These are phyloP conservation scores for Urocyon cinereoargenteus DNA, from an alignment of 2,797 vertebrate species.

Conservation along the genomic window DNA sequence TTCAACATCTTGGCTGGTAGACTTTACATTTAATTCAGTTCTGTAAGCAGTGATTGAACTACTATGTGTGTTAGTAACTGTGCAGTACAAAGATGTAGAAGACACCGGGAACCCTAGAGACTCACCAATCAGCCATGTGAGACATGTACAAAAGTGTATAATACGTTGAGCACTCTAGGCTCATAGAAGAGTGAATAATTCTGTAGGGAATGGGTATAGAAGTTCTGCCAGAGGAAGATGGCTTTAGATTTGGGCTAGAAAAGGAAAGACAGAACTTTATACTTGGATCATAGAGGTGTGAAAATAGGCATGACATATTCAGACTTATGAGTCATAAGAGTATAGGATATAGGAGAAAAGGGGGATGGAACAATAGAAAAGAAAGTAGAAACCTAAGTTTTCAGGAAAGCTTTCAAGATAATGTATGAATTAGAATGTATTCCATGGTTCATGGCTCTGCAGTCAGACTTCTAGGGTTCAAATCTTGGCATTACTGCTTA, in stretches of 20 bases:
- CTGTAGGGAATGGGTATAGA: not conserved
- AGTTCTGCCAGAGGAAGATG: conserved; percentile 21
- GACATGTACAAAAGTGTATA: not conserved
- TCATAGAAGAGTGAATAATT: conserved; percentile 1
- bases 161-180: not conserved
- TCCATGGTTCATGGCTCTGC: not conserved
- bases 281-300: conserved; percentile 10
- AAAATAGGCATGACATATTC: not conserved
- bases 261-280: not conserved
- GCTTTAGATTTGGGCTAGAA: conserved; percentile 42
- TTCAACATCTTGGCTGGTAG: conserved; percentile 13
- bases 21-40: conserved; percentile 56
- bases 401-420: conserved; percentile 43
- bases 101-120: conserved; percentile 33
- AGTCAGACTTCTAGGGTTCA: not conserved
- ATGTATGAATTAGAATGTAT: not conserved
- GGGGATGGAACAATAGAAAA: not conserved
- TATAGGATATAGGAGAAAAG: not conserved
- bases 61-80: not conserved
- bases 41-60: conserved; percentile 25
- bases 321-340: not conserved
- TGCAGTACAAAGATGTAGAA: not conserved
- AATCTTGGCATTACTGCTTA: not conserved
- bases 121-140: not conserved
- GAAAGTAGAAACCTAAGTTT: not conserved